Evolutionary conservation across 2,797 vertebrate genomes (phyloP), one percentile per base, ranked within the genome.

Genomic region (Halcyon badia): DNA sequence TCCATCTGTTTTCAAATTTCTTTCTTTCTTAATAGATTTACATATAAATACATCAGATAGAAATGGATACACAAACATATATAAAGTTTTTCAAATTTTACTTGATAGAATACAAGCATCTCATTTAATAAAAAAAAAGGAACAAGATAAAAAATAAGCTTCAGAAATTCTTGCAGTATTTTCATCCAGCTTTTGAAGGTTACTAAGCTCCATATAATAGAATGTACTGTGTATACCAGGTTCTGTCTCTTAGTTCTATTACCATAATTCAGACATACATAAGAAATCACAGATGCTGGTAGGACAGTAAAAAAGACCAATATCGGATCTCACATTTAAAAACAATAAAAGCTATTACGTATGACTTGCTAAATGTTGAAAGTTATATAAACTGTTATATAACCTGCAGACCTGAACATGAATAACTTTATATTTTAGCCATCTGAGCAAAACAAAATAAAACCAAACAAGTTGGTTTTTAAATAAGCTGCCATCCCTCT

Each of bases 281-380:
- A 77, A 68, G 15, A 86, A 93, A 68, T 52, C 52, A 60, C 14
- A 57, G 64, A 25, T 73, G 6, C 39, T 80, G 22, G 6, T 57
- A 68, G 52, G 14, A 28, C 17, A 70, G 17, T 39, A 39, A 68
- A 49, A 68, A 89, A 54, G 39, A 41, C 17, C 2, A 6, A 4
- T 84, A 80, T 60, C 44, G 64, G 56, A 44, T 61, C 11, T 61
- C 21, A 64, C 14, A 30, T 69, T 82, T 80, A 66, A 87, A 83
- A 72, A 3, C 37, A 56, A 10, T 85, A 35, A 52, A 87, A 88
- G 39, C 5, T 91, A 14, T 81, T 77, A 66, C 58, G 12, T 33
- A 70, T 60, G 18, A 83, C 37, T 83, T 78, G n/a, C 16, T 81
- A 61, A 95, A 73, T 76, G 71, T 73, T 87, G 69, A 81, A 84